Evolutionary conservation across 2,113 vertebrate species (phyloP), one percentile per base, ranked within the genome.

Genomic region (Opisthocomus hoazin): DNA sequence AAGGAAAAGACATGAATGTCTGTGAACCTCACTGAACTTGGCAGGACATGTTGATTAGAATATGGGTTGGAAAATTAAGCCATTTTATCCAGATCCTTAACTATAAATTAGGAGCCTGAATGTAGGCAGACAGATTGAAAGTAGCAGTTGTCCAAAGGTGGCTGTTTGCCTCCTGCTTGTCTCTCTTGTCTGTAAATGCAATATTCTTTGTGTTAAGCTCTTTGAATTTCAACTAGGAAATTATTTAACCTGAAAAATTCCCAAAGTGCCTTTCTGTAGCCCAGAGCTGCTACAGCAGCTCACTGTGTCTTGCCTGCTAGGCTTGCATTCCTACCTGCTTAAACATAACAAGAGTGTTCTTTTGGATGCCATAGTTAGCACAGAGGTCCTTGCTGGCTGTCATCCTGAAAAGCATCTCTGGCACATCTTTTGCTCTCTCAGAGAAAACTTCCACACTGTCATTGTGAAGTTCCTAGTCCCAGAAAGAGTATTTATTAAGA

Each of bases 371-470:
- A 3, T 98, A 99, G 84, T 93, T 96, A 21, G 68, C 90, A 29
- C 96, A 85, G 65, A 98, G 30, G 0, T 98, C 96, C 50, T 97
- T 30, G 2, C 97, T 98, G 79, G 90, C 81, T 37, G 98, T 98
- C 75, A 98, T 95, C 73, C 97, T 98, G 37, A 99, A 99, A 7
- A 94, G 96, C 43, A 99, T 69, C 58, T 99, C 99, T 23, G 99
- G 99, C 53, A 99, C 98, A 5, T 99, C 98, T 71, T 97, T 97
- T 10, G 98, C 98, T 1, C 94, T 89, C 1, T 98, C 96, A 19
- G 98, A 97, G 96, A 99, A 99, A 66, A 98, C 60, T 58, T 98
- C 97, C 70, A 97, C 91, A 4, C 90, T 95, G 34, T 97, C 97
- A 5, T 91, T 96, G 34, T 98, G 93, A 87, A 98, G 96, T 45